These are phyloP conservation scores for Drosophila repletoides DNA, from an alignment of 1,140 invertebrate genomes.

Conservation along the genomic window DNA sequence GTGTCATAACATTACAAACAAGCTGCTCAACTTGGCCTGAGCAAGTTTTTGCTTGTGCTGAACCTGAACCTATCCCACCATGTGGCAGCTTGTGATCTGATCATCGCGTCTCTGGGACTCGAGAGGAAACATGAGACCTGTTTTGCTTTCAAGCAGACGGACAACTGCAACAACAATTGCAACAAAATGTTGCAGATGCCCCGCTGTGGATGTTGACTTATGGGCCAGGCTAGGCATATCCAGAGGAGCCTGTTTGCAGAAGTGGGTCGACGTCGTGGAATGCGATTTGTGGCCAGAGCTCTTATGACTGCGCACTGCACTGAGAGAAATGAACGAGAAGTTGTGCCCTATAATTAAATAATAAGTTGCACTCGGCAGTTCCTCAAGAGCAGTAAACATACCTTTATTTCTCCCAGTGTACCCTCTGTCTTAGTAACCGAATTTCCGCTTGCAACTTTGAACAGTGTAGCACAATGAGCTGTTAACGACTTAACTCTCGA, in stretches of 20 bases:
- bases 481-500: slow-evolving; percentile 40
- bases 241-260: slow-evolving; percentile 68
- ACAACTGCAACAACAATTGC: slow-evolving; percentile 17
- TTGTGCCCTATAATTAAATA: background rate
- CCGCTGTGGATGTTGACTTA: slow-evolving; percentile 61
- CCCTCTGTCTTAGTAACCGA: background rate
- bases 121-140: slow-evolving; percentile 44
- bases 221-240: slow-evolving; percentile 42
- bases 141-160: slow-evolving; percentile 34
- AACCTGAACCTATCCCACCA: slow-evolving; percentile 75
- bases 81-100: slow-evolving; percentile 8
- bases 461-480: slow-evolving; percentile 55
- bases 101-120: slow-evolving; percentile 30
- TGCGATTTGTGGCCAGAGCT: slow-evolving; percentile 63
- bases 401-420: background rate
- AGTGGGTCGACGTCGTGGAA: slow-evolving; percentile 65
- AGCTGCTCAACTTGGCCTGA: slow-evolving; percentile 47
- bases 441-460: too few species aligned
- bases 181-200: slow-evolving; percentile 47
- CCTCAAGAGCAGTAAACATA: too few species aligned
- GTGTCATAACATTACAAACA: slow-evolving; percentile 74
- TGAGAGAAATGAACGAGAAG: background rate
- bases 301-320: slow-evolving; percentile 2
- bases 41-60: slow-evolving; percentile 10
- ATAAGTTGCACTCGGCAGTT: background rate